Conservation (phyloP, 2,888 invertebrate species). For the Nineta flava region DNA sequence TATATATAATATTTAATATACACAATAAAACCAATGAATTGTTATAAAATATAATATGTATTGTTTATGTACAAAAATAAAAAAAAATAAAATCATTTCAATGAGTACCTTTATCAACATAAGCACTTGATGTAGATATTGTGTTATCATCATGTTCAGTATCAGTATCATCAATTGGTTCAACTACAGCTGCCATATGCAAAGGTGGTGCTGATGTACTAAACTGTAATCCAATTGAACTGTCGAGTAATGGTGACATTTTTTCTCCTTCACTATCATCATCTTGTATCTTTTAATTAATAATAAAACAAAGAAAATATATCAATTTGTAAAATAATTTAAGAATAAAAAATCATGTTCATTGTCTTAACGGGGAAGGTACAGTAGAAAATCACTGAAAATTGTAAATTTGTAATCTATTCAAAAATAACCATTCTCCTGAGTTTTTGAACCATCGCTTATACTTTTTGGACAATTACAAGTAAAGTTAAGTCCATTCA, state of each 20-base stretch:
- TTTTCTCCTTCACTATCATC: constrained; percentile 75
- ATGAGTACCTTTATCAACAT: not conserved
- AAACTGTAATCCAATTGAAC: constrained; percentile 13
- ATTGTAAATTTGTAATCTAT: no score
- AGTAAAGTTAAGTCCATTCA: no score
- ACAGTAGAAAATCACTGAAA: no score
- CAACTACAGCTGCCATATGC: constrained; percentile 33
- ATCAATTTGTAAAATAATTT: not conserved
- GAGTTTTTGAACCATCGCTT: no score
- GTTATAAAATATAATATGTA: not conserved
- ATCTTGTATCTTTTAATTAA: constrained; percentile 33
- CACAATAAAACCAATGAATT: not conserved
- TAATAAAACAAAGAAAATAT: not conserved
- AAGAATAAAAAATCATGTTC: constrained; percentile 1
- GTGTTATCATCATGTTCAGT: constrained; percentile 31
- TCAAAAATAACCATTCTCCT: no score
- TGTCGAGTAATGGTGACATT: constrained; percentile 52
- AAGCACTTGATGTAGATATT: not conserved
- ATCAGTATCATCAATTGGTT: constrained; percentile 45
- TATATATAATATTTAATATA: not conserved
- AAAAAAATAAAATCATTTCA: not conserved
- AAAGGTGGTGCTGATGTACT: constrained; percentile 22
- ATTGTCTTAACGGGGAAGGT: constrained; percentile 5
- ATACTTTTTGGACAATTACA: no score
- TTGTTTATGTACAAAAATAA: not conserved